Percentiles rank a stretch among this genome's conserved stretches.
These are phyloP conservation scores for Paralichthys olivaceus DNA, from an alignment of 2,113 vertebrate species.

Conservation along the genomic window DNA sequence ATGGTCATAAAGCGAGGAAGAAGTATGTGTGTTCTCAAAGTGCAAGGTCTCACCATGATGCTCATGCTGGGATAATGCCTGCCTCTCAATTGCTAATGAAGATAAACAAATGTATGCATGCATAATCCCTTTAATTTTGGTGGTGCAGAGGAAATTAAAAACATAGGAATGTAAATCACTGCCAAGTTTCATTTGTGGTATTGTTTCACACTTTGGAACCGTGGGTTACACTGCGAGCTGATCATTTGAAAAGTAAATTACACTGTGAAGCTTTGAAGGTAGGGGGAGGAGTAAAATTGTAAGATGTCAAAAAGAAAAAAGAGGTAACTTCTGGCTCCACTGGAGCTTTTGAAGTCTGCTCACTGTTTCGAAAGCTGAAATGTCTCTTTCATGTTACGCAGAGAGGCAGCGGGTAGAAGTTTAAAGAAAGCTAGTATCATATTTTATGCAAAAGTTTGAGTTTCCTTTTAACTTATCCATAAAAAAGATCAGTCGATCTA, in stretches of 20 bases:
- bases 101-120: conserved; percentile 48
- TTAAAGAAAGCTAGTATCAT: conserved; percentile 41
- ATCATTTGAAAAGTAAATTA: conserved; percentile 58
- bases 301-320: conserved; percentile 57
- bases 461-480: too few species aligned
- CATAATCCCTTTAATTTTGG: conserved; percentile 47
- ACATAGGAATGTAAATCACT: conserved; percentile 18
- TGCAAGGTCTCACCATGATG: conserved; percentile 38
- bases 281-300: conserved; percentile 33
- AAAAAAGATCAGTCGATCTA: too few species aligned
- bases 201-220: conserved; percentile 35
- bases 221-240: conserved; percentile 43
- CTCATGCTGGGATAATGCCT: conserved; percentile 44
- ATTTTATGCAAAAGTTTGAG: not conserved
- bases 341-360: conserved; percentile 65
- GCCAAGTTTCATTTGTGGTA: conserved; percentile 30
- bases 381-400: conserved; percentile 66
- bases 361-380: conserved; percentile 33
- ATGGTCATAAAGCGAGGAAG: conserved; percentile 13
- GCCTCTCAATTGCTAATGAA: conserved; percentile 41
- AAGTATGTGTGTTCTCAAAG: conserved; percentile 2
- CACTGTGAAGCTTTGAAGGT: conserved; percentile 41
- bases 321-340: conserved; percentile 53
- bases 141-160: conserved; percentile 38
- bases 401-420: conserved; percentile 23